A percentile compares a stretch with the other conserved stretches of the same genome.
These are phyloP conservation scores for Diorhabda sublineata DNA, from an alignment of 1,140 invertebrate genomes.

Conservation along the genomic window DNA sequence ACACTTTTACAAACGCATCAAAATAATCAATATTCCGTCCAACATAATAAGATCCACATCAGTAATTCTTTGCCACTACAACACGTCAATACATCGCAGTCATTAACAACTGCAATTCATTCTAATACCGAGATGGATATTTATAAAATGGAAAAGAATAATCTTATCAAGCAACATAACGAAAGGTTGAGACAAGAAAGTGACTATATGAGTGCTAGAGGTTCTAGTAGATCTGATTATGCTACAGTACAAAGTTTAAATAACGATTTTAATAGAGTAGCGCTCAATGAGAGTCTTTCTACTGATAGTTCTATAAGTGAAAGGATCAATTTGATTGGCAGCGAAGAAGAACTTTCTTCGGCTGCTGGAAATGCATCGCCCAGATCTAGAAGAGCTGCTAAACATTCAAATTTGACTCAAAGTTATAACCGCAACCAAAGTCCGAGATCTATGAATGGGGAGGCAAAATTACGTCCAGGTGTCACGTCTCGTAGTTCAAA, in stretches of 20 bases:
- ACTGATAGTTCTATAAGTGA: conserved; percentile 52
- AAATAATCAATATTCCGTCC: conserved; percentile 41
- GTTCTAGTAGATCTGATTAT: conserved; percentile 18
- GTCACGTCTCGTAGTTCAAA: conserved; percentile 47
- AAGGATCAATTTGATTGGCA: conserved; percentile 42
- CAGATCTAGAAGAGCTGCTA: conserved; percentile 46
- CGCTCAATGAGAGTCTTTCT: conserved; percentile 52
- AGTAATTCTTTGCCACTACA: conserved; percentile 48
- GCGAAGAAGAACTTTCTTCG: conserved; percentile 59
- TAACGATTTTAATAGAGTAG: conserved; percentile 42
- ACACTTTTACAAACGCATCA: conserved; percentile 29
- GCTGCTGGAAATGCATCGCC: conserved; percentile 53
- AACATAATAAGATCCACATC: conserved; percentile 46
- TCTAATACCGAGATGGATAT: conserved; percentile 41
- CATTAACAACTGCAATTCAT: conserved; percentile 39
- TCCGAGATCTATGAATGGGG: conserved; percentile 54
- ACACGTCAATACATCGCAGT: conserved; percentile 45
- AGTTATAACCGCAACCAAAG: conserved; percentile 59
- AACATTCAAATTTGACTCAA: conserved; percentile 31
- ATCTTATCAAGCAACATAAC: conserved; percentile 51
- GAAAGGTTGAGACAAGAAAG: conserved; percentile 30
- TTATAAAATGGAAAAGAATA: conserved; percentile 48
- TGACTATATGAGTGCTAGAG: conserved; percentile 9
- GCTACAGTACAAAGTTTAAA: conserved; percentile 40
- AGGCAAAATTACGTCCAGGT: conserved; percentile 51